Evolutionary conservation across 2,113 vertebrate genomes (phyloP), one percentile per base, ranked within the genome.

Genomic region (Micromys minutus): DNA sequence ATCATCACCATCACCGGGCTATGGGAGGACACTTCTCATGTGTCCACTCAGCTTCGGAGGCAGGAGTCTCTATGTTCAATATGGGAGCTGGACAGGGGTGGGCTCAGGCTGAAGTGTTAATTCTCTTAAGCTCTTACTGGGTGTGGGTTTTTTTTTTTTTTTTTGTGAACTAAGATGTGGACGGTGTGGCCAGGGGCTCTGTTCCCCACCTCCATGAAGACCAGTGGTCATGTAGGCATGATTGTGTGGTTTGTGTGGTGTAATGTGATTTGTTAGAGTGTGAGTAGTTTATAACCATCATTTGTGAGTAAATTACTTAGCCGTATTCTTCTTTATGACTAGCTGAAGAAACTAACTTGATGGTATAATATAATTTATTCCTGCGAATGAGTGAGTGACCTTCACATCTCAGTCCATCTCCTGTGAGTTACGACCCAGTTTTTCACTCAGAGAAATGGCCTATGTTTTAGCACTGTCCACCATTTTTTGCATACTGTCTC

Each of bases 291-390:
- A 98, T 97, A 96, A 96, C 97, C 93, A 1, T 96, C 96, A 96
- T 97, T 98, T 94, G 95, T 9, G 88, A 97, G 97, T 98, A 97
- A 98, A 97, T 98, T 95, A 97, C 97, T 96, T 93, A 93, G 97
- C 92, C 15, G 13, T 97, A 34, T 97, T 98, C 98, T 97, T 98
- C 97, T 98, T 98, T 98, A 97, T 94, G 96, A 96, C 96, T 93
- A 94, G 91, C 97, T 98, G 97, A 98, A 97, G 98, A 98, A 98
- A 98, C 98, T 98, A 97, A 96, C 97, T 97, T 97, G 98, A 96
- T 97, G 97, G 93, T 93, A 94, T 97, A 97, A 96, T 97, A 96
- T 98, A 98, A 98, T 98, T 98, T 98, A 98, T 98, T 97, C 95
- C 97, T 96, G 81, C 29, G 94, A 96, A 94, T 97, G 95, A 98